Base-by-base conservation (phyloP, 2,797 vertebrate species). In the Pitangus sulphuratus region DNA sequence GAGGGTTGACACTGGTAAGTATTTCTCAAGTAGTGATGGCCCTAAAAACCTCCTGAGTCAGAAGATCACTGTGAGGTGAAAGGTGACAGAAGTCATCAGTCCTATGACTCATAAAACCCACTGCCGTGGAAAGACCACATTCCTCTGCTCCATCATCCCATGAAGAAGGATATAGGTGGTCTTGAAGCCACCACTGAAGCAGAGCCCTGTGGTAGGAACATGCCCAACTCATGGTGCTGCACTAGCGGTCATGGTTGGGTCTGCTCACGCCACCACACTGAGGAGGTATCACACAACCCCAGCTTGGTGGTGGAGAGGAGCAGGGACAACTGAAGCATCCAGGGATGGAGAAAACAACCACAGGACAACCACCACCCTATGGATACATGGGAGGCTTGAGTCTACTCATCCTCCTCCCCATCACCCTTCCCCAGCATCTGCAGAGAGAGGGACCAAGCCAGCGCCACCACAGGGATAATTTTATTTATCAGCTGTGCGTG, bases 1-100 rank as follows among this genome's bases (percentile, higher is more conserved):
- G 95, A 98, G 95, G 95, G 92, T 96, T 3, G 96, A 97, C 80
- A 51, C 95, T 24, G 98, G 99, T 99, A 96, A 97, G 98, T 97
- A 56, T 42, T 61, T 37, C 69, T 44, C 50, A 15, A 39, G 26
- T 4, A 42, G 20, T 1, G 1, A 7, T 2, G 15, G 17, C 60
- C 9, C 72, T 39, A 8, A 70, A 45, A 37, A 31, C 54, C 31
- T 21, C 45, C 65, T 8, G 51, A 57, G 33, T 45, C 64, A 83
- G 62, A 56, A 57, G 19, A 24, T 57, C 40, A 24, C 50, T 45
- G 45, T 66, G 81, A 79, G 66, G 5, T 35, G 31, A 8, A 35
- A 44, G 15, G 15, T 62, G 48, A 45, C 24, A 30, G 37, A 42
- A 79, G 5, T 28, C 44, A 66, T 47, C 28, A 24, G 54, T 26